Evolutionary conservation across 2,888 invertebrate genomes (phyloP).

Genomic region (Chydorus sphaericus): DNA sequence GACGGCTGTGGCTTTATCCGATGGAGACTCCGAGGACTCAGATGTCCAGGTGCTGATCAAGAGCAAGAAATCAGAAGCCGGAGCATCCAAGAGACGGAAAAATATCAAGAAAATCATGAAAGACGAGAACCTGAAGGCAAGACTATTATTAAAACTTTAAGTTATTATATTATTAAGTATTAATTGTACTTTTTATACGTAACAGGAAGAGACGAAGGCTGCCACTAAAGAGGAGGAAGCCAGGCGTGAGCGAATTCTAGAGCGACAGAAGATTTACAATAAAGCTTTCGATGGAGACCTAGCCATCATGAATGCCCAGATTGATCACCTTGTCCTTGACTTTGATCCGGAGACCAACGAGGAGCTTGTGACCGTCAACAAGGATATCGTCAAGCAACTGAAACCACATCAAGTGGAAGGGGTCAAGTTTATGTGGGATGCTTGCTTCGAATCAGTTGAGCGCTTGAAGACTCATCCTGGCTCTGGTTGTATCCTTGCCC

Average conservation of each 20-base stretch:
- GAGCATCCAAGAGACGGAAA: slow-evolving; percentile 39
- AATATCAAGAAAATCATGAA: slow-evolving; percentile 51
- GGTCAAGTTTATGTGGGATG: slow-evolving; percentile 90
- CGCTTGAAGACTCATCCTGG: slow-evolving; percentile 48
- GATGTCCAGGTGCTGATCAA: slow-evolving; percentile 12
- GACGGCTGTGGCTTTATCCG: not conserved
- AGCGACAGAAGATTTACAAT: slow-evolving; percentile 73
- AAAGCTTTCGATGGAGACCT: slow-evolving; percentile 56
- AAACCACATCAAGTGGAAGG: slow-evolving; percentile 50
- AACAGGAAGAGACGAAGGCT: slow-evolving; percentile 58
- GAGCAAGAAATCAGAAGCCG: not conserved
- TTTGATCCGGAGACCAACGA: slow-evolving; percentile 70
- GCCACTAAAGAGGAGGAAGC: slow-evolving; percentile 85
- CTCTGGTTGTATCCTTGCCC: slow-evolving; percentile 85
- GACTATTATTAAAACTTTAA: no score
- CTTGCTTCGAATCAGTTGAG: slow-evolving; percentile 74
- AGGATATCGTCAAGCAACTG: slow-evolving; percentile 53
- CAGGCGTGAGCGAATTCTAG: slow-evolving; percentile 69
- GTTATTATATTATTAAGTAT: not conserved
- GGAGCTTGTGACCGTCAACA: slow-evolving; percentile 62
- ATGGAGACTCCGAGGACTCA: slow-evolving; percentile 10
- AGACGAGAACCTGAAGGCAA: slow-evolving; percentile 30
- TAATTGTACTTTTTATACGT: slow-evolving; percentile 33
- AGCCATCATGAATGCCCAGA: slow-evolving; percentile 25
- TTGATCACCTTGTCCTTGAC: slow-evolving; percentile 39